phyloP scores from a whole-genome alignment of 35 echinoderm and acorn worm genomes.

The Ophiothrix spiculata region DNA sequence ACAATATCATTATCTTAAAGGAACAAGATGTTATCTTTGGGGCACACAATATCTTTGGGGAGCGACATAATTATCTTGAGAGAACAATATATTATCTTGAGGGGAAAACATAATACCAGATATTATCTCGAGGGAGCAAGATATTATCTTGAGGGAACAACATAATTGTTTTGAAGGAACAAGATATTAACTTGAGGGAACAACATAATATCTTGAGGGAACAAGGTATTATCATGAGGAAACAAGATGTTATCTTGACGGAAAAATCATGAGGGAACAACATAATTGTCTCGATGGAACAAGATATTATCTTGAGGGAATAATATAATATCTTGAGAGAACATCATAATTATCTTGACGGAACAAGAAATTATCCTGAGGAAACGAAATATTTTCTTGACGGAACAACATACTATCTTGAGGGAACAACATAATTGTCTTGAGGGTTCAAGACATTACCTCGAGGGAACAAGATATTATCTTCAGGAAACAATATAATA shows the following conservation, averaged over 20 bases:
- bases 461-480: background rate
- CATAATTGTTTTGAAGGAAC: background rate
- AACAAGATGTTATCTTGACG: too few relatives aligned
- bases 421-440: background rate
- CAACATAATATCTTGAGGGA: background rate
- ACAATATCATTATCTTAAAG: too few relatives aligned
- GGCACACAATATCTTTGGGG: too few relatives aligned
- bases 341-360: background rate
- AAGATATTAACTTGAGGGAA: background rate
- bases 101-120: too few relatives aligned
- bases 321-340: background rate
- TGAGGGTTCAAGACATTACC: background rate
- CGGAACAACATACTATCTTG: background rate
- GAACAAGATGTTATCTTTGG: too few relatives aligned
- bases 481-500: background rate
- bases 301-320: background rate
- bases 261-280: background rate
- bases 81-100: too few relatives aligned
- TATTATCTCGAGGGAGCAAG: background rate
- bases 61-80: too few relatives aligned
- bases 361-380: background rate
- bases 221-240: background rate
- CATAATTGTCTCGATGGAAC: background rate
- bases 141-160: background rate
- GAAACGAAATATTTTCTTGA: too few relatives aligned